Evolutionary conservation across 2,113 vertebrate genomes (phyloP), one percentile per base, ranked within the genome.

Genomic region (Nettapus auritus): DNA sequence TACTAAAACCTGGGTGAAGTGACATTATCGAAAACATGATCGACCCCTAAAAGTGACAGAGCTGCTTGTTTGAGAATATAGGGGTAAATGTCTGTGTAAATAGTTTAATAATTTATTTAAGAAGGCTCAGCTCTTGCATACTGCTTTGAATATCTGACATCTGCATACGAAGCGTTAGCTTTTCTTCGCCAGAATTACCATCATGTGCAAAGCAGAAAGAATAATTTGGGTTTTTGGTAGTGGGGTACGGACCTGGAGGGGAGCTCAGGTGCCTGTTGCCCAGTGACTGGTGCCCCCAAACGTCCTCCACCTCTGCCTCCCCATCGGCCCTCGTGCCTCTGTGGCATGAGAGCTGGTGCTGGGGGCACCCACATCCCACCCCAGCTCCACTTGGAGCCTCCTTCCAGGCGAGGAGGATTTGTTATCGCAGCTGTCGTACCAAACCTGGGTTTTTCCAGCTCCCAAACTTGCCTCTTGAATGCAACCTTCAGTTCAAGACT

Each of bases 381-480:
- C 26, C 48, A 50, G 57, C n/a, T n/a, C n/a, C 19, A 16, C 8
- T 23, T 70, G 26, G 3, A 9, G 42, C 23, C 3, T 0, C 1
- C 38, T 22, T 62, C 28, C 38, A 69, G 36, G 4, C 12, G 62
- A 48, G 52, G 28, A 82, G 60, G 36, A 34, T 12, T 63, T 38
- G n/a, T 46, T 74, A 10, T 12, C n/a, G 5, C 21, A 22, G n/a
- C 18, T 69, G 66, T 50, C n/a, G n/a, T 63, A 28, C 20, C 0
- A 0, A 70, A 19, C 19, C 6, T n/a, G 8, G 38, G 16, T 20
- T 82, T 76, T 80, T 29, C 23, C 31, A 13, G 4, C 0, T 0
- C 8, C 14, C 3, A 1, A 2, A 50, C 13, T 55, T 46, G 12
- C 77, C 73, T 78, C 46, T 64, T 38, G 31, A n/a, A 18, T 1